Conservation (phyloP, 2,888 invertebrate species). For the Bellardia pandia region DNA sequence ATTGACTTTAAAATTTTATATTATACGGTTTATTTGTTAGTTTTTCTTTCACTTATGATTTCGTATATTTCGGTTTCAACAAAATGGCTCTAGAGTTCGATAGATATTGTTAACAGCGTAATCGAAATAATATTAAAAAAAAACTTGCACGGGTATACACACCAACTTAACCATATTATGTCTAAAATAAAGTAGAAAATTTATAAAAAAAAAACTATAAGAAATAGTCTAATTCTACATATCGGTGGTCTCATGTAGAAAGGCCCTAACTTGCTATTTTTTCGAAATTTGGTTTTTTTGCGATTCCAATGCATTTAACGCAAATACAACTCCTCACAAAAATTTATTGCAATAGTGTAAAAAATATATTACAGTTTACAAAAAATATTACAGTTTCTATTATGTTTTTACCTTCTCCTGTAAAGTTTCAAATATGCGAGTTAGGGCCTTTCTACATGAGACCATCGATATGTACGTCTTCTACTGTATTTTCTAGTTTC, state of each 20-base stretch:
- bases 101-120: constrained; percentile 15
- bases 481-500: neutral
- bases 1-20: constrained; percentile 75
- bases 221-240: constrained; percentile 4
- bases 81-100: neutral
- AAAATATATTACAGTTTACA: too few species aligned
- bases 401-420: too few species aligned
- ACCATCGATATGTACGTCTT: neutral
- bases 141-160: neutral
- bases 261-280: too few species aligned
- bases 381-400: too few species aligned
- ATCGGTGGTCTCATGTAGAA: too few species aligned
- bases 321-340: too few species aligned
- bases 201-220: neutral
- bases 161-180: neutral
- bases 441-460: too few species aligned
- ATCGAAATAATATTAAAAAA: neutral
- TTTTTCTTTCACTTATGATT: neutral
- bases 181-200: constrained; percentile 11
- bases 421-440: too few species aligned
- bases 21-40: constrained; percentile 75
- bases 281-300: too few species aligned
- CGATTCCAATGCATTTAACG: too few species aligned
- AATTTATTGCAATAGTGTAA: too few species aligned
- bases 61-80: neutral